Evolutionary conservation across 2,888 invertebrate genomes (phyloP).

Genomic region (Eutolmus rufibarbis): DNA sequence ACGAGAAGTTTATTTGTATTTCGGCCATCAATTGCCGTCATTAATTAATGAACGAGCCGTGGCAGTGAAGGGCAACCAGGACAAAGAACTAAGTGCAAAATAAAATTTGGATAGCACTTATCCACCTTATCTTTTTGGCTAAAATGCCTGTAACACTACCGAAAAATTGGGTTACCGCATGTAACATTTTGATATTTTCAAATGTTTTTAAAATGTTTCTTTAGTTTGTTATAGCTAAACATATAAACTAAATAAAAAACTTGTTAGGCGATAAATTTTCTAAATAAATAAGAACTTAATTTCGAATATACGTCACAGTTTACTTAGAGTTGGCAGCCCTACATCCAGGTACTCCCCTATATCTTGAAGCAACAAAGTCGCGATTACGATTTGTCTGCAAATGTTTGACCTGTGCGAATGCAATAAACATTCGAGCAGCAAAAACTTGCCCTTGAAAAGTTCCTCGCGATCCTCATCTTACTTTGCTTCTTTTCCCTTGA

Average conservation of each 20-base stretch:
- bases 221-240: neutral
- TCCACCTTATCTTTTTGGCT: neutral
- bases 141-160: neutral
- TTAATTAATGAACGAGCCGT: constrained; percentile 22
- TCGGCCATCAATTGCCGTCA: constrained; percentile 26
- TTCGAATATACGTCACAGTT: neutral
- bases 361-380: constrained; percentile 29
- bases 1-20: constrained; percentile 27
- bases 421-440: constrained; percentile 24
- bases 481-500: constrained; percentile 1
- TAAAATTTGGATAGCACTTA: constrained; percentile 32
- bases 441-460: constrained; percentile 36
- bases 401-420: constrained; percentile 37
- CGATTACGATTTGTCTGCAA: constrained; percentile 38
- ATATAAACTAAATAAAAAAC: neutral
- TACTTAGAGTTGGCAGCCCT: neutral
- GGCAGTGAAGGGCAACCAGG: constrained; percentile 26
- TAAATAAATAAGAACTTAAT: neutral
- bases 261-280: neutral
- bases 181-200: neutral
- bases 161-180: neutral
- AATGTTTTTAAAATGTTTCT: neutral
- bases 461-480: neutral
- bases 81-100: constrained; percentile 36
- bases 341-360: neutral